Evolutionary conservation across 2,113 vertebrate genomes (phyloP), one percentile per base, ranked within the genome.

Genomic region (Nansenia antarctica): DNA sequence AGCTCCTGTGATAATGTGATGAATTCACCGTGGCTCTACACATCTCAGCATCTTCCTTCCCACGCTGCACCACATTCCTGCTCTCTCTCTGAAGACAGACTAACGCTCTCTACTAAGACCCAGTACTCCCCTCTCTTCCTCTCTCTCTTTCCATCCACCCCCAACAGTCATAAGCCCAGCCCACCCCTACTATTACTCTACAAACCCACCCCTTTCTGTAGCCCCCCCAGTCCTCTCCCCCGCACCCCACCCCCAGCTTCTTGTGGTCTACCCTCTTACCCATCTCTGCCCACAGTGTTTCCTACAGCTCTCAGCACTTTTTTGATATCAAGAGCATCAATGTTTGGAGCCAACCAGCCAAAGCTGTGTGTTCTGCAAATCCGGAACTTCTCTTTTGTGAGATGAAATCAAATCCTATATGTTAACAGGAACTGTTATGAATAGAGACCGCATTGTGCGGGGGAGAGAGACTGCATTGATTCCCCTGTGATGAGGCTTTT

Each of bases 31-130:
- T 58, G 72, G 78, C 76, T 57, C 57, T 67, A 75, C 83, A 57
- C 77, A 80, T 85, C 84, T 66, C 39, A 83, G 82, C 88, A 85
- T 89, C 88, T 82, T 85, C 64, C 74, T 86, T 88, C 85, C 86
- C 85, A 87, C 73, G 74, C 82, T 52, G 76, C 72, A 76, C 58
- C 76, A 67, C 83, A 90, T 88, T 88, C 88, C 86, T 80, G 68
- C 68, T 74, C 31, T 35, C 77, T 79, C 79, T 12, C 70, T 89
- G 75, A 24, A 42, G 34, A 26, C 7, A 39, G 8, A 30, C 79
- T 78, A 78, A 84, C n/a, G n/a, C n/a, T 70, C 80, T 82, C 79
- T 67, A 72, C 12, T 29, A 1, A 49, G n/a, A 15, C 45, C 35
- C 45, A n/a, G n/a, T n/a, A n/a, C n/a, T n/a, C n/a, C n/a, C 31